Percentiles rank a stretch among this genome's conserved stretches.
phyloP scores from a whole-genome alignment of 2,797 vertebrate species.

The Urophycis tenuis region DNA sequence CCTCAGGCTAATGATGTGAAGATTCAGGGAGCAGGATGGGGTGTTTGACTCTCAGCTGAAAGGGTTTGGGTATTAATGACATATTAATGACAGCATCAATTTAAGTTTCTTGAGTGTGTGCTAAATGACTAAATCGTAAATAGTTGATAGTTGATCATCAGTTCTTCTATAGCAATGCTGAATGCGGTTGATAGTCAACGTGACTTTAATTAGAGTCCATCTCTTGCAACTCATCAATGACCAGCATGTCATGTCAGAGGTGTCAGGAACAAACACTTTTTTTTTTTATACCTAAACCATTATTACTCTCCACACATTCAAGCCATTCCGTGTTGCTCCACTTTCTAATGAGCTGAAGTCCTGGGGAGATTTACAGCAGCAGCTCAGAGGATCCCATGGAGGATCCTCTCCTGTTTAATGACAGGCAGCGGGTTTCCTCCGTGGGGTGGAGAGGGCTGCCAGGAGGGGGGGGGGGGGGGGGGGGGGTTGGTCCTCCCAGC shows the following conservation, averaged over 20 bases:
- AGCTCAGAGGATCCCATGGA: constrained; percentile 18
- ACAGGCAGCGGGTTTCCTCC: constrained; percentile 28
- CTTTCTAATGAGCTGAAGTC: neutral
- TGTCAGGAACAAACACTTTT: neutral
- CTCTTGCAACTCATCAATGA: neutral
- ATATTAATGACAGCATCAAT: neutral
- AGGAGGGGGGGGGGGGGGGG: constrained; percentile 27
- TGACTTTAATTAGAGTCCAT: neutral
- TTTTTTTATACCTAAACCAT: neutral
- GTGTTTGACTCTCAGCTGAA: too few relatives aligned
- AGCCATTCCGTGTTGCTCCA: neutral
- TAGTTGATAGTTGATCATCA: neutral
- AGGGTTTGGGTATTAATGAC: too few relatives aligned
- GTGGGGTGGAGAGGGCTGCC: constrained; percentile 44
- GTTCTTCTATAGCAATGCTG: neutral
- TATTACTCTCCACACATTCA: neutral
- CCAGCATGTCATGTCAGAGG: neutral
- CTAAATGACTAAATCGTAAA: neutral
- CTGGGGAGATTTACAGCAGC: constrained; percentile 19
- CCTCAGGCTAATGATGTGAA: too few relatives aligned
- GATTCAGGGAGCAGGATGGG: too few relatives aligned
- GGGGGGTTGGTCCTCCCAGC: constrained; percentile 48
- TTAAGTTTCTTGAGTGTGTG: neutral
- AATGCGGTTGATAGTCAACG: neutral
- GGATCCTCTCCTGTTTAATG: constrained; percentile 51